These are phyloP conservation scores for Eonycteris spelaea DNA, from an alignment of 2,113 vertebrate genomes.

Conservation along the genomic window DNA sequence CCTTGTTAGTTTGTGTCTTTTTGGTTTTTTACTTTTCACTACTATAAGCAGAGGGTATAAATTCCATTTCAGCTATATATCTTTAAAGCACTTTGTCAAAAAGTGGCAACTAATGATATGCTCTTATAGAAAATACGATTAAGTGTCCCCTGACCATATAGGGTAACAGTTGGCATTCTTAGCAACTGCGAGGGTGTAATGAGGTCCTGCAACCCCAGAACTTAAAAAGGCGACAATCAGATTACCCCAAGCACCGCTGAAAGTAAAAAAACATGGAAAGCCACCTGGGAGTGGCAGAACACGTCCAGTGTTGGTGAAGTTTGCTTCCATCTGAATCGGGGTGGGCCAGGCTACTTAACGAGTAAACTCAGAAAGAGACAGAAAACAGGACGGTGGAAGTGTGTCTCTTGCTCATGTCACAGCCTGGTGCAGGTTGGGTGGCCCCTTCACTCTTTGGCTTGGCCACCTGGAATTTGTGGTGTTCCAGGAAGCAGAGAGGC, in stretches of 20 bases:
- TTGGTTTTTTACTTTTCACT: background rate
- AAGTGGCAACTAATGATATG: background rate
- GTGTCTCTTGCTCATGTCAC: too few relatives aligned
- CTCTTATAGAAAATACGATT: background rate
- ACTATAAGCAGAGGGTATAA: background rate
- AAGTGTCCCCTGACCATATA: accelerated
- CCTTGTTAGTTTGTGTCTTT: background rate
- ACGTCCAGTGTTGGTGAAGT: accelerated
- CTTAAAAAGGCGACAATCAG: background rate
- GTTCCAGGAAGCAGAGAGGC: background rate
- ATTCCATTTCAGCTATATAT: background rate
- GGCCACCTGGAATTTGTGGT: background rate
- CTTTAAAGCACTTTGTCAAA: background rate
- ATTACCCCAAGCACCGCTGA: background rate
- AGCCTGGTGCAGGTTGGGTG: accelerated
- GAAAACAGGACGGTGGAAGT: background rate
- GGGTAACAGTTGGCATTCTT: background rate
- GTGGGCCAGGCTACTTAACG: background rate
- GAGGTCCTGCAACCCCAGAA: background rate
- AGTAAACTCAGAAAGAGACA: background rate
- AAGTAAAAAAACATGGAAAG: accelerated
- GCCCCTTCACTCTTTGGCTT: background rate
- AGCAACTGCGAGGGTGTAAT: background rate
- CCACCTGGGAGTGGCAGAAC: accelerated
- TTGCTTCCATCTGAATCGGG: accelerated